Conservation (phyloP, 2,888 invertebrate species). For the Tigriopus californicus region DNA sequence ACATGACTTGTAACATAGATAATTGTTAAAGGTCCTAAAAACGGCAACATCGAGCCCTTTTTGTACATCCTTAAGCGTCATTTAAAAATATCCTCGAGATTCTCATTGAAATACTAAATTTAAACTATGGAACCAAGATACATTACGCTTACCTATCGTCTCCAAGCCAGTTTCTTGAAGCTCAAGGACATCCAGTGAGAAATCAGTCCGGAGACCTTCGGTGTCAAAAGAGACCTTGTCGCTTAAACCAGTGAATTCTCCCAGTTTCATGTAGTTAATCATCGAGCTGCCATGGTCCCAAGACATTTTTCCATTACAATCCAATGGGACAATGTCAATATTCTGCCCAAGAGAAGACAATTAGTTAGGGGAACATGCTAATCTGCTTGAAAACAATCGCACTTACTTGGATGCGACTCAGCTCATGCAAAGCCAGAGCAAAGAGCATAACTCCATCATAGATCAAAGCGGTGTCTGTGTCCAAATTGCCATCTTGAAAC, state of each 20-base stretch:
- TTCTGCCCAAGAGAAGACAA: conserved; percentile 14
- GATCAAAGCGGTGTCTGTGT: conserved; percentile 89
- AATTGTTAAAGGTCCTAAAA: too few species aligned
- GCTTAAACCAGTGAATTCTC: conserved; percentile 29
- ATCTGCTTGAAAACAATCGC: too few species aligned
- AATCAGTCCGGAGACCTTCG: conserved; percentile 77
- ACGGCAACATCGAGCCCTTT: too few species aligned
- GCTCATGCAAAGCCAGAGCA: conserved; percentile 72
- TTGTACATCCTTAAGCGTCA: too few species aligned
- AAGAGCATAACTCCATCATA: conserved; percentile 89
- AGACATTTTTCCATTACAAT: conserved; percentile 67
- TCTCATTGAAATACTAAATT: neutral
- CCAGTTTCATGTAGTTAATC: conserved; percentile 91
- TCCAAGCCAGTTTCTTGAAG: conserved; percentile 27
- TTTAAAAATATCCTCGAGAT: too few species aligned
- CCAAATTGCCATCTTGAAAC: neutral
- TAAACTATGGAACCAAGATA: neutral
- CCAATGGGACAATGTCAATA: conserved; percentile 43
- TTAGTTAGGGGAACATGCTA: too few species aligned
- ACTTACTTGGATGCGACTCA: conserved; percentile 27
- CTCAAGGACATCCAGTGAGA: conserved; percentile 77
- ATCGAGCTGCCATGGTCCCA: conserved; percentile 88
- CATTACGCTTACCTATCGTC: neutral
- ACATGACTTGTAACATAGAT: too few species aligned
- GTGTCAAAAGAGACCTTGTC: conserved; percentile 84